phyloP scores from a whole-genome alignment of 1,140 invertebrate species.

The Pomacea maculata region DNA sequence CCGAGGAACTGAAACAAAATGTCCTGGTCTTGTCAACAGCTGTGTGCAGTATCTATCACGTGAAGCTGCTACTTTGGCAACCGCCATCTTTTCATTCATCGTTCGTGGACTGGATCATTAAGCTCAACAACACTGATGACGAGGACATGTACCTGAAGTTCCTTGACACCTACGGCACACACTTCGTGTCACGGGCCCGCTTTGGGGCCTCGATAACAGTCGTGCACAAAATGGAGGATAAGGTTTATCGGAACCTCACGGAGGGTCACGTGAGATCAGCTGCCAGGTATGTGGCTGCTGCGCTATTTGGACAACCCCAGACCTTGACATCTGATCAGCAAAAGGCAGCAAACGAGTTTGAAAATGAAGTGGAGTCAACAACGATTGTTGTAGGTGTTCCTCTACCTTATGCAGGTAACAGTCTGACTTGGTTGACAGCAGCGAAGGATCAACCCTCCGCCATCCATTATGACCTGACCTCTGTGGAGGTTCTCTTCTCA shows the following conservation, averaged over 20 bases:
- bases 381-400: neutral
- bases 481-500: neutral
- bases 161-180: neutral
- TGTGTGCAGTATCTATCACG: too few species aligned
- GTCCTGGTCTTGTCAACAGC: too few species aligned
- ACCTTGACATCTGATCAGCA: neutral
- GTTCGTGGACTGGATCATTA: neutral
- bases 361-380: neutral
- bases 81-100: neutral
- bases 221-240: neutral
- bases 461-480: neutral
- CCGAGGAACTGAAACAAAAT: too few species aligned
- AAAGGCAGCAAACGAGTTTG: neutral
- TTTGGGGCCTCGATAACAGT: too few species aligned
- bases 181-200: too few species aligned
- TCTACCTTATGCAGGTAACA: neutral
- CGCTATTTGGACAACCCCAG: too few species aligned
- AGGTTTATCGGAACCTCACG: neutral
- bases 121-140: neutral
- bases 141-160: neutral
- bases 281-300: too few species aligned
- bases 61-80: neutral
- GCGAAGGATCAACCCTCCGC: too few species aligned
- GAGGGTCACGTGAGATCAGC: too few species aligned
- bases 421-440: too few species aligned